Conservation (phyloP, 2,888 invertebrate species). For the Melitaea athalia region DNA sequence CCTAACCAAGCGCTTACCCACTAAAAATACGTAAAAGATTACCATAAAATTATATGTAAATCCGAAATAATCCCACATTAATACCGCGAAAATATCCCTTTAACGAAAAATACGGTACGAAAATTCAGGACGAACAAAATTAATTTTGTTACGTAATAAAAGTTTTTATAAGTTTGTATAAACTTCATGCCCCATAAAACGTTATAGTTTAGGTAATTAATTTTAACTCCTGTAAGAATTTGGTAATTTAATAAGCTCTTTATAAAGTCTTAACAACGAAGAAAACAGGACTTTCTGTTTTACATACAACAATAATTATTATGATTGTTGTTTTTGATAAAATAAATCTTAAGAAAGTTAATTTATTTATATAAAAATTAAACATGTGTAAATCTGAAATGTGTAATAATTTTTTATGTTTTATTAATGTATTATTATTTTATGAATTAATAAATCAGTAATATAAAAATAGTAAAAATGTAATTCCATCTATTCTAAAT, state of each 20-base stretch:
- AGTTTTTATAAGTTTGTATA: neutral
- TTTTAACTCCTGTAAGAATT: slow-evolving; percentile 2
- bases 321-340: neutral
- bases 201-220: slow-evolving; percentile 10
- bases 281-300: neutral
- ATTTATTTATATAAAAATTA: neutral
- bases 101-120: slow-evolving; percentile 22
- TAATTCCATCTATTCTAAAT: too few species aligned
- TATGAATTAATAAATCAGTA: too few species aligned
- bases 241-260: slow-evolving; percentile 2
- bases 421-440: too few species aligned
- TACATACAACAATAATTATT: neutral
- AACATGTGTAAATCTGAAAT: neutral
- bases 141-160: slow-evolving; percentile 31
- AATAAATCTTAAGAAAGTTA: neutral
- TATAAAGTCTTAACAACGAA: neutral
- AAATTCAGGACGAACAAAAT: slow-evolving; percentile 36
- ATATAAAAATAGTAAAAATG: too few species aligned
- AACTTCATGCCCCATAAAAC: slow-evolving; percentile 3
- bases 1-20: neutral
- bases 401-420: too few species aligned
- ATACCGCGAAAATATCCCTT: slow-evolving; percentile 33
- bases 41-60: neutral
- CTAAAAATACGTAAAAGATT: neutral
- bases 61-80: slow-evolving; percentile 16